Base-by-base conservation (phyloP, 2,888 invertebrate genomes). In the Chrysina gloriosa region DNA sequence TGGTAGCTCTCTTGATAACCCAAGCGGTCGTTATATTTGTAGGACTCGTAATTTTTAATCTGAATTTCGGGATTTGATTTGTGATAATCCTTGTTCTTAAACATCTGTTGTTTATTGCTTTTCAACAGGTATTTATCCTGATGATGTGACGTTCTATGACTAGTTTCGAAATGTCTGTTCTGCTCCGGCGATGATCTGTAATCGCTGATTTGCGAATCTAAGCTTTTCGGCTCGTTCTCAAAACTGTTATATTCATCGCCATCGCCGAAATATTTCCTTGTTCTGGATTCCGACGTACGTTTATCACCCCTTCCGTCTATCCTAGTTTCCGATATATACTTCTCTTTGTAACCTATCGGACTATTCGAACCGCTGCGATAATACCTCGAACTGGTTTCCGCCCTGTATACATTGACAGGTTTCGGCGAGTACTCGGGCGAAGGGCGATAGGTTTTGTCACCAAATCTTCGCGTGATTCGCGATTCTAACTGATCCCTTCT, bases 401-500 rank as follows among this genome's bases (percentile, higher is more conserved):
- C 84, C 0, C 87, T 85, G 69, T 87, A 87, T 71, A 87, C 72
- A 16, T 69, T 73, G 29, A 85, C 85, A n/a, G 79, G 89, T 84
- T 74, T 80, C 74, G 67, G 85, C 0, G 75, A 73, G 84, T 69
- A 69, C 83, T 78, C 85, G 77, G 70, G 86, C 74, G 74, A 86
- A 63, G 82, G 83, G 42, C 84, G 82, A 31, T 72, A 69, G 2
- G 72, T 69, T 65, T 81, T 81, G 34, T 85, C 86, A 27, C 81
- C 84, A 23, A 81, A 82, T 73, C 84, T 84, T 50, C 91, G 85
- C 67, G 91, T 88, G 52, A 93, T 87, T 69, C 93, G 86, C 0
- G 93, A 93, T 80, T 94, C 93, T 11, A 94, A 84, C 36, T 92
- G 86, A 70, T 92, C 90, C 11, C 93, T 85, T 58, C 93, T 84